These are phyloP conservation scores for Frieseomelitta varia DNA, from an alignment of 1,140 invertebrate species.

Conservation along the genomic window DNA sequence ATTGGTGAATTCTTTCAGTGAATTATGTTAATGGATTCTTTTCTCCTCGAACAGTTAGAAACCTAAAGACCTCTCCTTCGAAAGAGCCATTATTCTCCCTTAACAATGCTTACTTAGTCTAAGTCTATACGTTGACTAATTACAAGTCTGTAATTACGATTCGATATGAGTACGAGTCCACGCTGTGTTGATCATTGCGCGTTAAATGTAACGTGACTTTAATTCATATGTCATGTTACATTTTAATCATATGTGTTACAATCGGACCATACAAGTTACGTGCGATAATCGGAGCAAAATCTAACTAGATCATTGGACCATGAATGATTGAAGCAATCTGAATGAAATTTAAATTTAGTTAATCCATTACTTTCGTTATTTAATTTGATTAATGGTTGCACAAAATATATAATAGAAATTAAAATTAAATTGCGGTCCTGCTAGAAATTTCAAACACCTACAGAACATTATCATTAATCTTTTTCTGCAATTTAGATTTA, in stretches of 20 bases:
- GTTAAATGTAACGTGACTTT: background rate
- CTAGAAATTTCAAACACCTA: too few relatives aligned
- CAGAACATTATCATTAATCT: too few relatives aligned
- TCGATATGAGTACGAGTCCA: background rate
- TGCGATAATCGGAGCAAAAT: background rate
- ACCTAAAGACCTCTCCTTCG: background rate
- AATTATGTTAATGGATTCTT: too few relatives aligned
- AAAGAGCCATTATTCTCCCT: background rate
- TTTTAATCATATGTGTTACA: too few relatives aligned
- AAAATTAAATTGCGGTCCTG: background rate
- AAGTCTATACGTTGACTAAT: background rate
- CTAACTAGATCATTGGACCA: background rate
- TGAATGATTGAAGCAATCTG: background rate
- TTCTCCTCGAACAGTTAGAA: background rate
- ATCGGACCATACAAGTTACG: too few relatives aligned
- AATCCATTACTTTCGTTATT: background rate
- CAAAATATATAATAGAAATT: background rate
- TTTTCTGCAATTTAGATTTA: too few relatives aligned
- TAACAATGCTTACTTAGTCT: background rate
- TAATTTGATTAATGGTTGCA: background rate
- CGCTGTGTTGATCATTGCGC: background rate
- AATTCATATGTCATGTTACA: too few relatives aligned
- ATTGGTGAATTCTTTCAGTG: background rate
- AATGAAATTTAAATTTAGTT: background rate
- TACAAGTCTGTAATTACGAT: background rate